Conservation (phyloP, 2,113 vertebrate genomes). For the Anhinga rufa region DNA sequence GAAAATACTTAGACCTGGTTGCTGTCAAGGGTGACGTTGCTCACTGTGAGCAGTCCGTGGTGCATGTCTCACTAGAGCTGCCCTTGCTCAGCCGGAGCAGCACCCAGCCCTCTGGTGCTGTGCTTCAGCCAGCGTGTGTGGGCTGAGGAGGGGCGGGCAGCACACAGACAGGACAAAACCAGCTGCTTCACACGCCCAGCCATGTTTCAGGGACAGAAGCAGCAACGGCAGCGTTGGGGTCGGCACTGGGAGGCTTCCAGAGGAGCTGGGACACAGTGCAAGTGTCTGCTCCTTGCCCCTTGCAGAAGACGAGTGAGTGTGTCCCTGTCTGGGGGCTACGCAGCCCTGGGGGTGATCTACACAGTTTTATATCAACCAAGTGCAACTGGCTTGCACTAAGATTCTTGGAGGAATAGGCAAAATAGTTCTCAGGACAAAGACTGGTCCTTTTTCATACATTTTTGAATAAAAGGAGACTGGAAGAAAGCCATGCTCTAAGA, state of each 20-base stretch:
- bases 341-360: not conserved
- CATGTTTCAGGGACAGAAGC: not conserved
- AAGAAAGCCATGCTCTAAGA: not conserved
- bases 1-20: not conserved
- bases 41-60: not conserved
- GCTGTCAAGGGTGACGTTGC: not conserved
- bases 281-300: not conserved
- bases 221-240: not conserved
- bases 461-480: not conserved
- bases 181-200: not conserved
- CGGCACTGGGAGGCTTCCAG: not conserved
- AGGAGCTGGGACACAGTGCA: not conserved
- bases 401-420: not conserved
- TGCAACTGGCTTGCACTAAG: not conserved
- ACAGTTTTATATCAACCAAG: not conserved
- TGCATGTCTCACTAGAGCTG: not conserved
- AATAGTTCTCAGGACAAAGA: not conserved
- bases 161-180: not conserved
- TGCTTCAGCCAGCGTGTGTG: not conserved
- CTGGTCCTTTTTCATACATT: not conserved
- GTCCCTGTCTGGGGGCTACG: not conserved
- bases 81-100: not conserved
- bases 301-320: accelerated
- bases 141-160: not conserved
- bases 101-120: too few relatives aligned